Percentiles rank a stretch among this genome's conserved stretches.
phyloP scores from a whole-genome alignment of 2,113 vertebrate genomes.

The Eira barbara region DNA sequence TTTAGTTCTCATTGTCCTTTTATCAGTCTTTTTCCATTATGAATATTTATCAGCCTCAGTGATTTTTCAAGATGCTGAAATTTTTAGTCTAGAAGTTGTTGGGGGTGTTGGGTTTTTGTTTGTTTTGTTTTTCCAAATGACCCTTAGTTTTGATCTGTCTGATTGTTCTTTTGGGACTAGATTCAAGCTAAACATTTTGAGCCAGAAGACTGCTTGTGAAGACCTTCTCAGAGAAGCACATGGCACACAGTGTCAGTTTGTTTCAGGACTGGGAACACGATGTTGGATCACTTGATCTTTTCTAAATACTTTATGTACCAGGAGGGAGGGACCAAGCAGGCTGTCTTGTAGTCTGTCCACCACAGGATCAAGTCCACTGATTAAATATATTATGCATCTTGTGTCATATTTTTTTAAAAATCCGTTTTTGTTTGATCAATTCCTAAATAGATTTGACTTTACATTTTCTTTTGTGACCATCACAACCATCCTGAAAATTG shows the following conservation, averaged over 20 bases:
- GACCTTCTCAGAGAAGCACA: background rate
- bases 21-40: background rate
- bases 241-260: rapidly evolving
- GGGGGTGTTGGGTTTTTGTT: too few relatives aligned
- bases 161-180: background rate
- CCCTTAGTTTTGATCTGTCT: background rate
- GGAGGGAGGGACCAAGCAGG: background rate
- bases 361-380: background rate
- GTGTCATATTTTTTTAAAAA: background rate
- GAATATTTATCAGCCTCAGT: background rate
- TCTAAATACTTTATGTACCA: background rate
- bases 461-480: background rate
- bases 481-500: background rate
- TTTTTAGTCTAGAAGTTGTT: background rate
- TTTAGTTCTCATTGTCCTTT: background rate
- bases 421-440: background rate
- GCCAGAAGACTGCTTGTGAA: background rate
- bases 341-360: background rate
- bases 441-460: background rate
- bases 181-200: background rate
- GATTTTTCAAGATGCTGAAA: background rate
- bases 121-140: background rate
- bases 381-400: background rate
- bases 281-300: rapidly evolving
- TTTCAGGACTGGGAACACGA: rapidly evolving